These are phyloP conservation scores for Pseudomyrmex concolor DNA, from an alignment of 1,140 invertebrate genomes.

Conservation along the genomic window DNA sequence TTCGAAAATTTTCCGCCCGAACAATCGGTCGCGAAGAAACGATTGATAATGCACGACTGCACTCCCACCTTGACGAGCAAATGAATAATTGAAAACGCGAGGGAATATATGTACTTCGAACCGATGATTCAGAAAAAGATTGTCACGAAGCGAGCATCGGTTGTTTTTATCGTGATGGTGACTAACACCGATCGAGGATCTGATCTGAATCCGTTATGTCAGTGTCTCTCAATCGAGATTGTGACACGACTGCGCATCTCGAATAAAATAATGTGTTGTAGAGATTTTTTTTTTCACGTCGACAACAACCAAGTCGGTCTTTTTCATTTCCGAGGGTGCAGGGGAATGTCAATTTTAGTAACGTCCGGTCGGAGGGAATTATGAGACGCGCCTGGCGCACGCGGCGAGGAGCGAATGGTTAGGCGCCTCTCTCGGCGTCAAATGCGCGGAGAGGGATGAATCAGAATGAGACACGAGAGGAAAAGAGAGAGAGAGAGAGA, in stretches of 20 bases:
- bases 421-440: not conserved
- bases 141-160: not conserved
- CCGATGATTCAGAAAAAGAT: not conserved
- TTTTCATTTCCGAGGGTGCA: too few species aligned
- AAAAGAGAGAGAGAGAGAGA: not conserved
- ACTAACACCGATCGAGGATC: conserved; percentile 3
- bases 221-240: too few species aligned
- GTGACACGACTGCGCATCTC: too few species aligned
- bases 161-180: conserved; percentile 21
- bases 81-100: not conserved
- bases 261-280: too few species aligned
- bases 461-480: not conserved
- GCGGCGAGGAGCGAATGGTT: not conserved
- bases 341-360: too few species aligned
- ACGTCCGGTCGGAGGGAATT: too few species aligned
- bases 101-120: not conserved
- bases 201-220: not conserved
- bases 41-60: not conserved
- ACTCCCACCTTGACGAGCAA: not conserved
- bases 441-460: not conserved
- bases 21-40: not conserved
- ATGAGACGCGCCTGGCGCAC: too few species aligned
- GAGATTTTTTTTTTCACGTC: too few species aligned
- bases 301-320: too few species aligned
- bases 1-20: not conserved